These are phyloP conservation scores for Mesoclemmys tuberculata DNA, from an alignment of 2,113 vertebrate species.

Conservation along the genomic window DNA sequence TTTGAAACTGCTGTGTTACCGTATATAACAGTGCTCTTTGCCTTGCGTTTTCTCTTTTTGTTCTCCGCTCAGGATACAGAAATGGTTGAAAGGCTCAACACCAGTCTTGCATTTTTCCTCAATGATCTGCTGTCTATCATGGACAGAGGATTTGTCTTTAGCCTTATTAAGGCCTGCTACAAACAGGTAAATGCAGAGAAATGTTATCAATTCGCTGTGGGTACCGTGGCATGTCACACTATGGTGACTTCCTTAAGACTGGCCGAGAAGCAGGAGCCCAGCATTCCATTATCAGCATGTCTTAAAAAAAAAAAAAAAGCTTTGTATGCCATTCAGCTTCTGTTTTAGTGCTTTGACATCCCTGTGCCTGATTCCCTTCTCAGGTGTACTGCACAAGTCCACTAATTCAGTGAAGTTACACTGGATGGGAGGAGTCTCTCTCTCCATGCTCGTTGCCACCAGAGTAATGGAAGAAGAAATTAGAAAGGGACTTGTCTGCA, in stretches of 20 bases:
- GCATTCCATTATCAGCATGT: background rate
- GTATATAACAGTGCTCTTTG: background rate
- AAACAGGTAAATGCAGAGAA: constrained; percentile 89
- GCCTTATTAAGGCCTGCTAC: constrained; percentile 92
- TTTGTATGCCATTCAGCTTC: background rate
- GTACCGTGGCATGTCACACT: background rate
- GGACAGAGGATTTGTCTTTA: constrained; percentile 97
- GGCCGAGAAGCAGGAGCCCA: background rate
- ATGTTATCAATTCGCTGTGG: background rate
- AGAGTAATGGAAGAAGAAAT: constrained; percentile 17
- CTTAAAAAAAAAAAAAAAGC: background rate
- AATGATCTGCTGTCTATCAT: constrained; percentile 97
- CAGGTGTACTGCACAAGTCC: background rate
- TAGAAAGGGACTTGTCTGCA: background rate
- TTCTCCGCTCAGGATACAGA: constrained; percentile 88
- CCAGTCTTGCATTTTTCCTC: constrained; percentile 96
- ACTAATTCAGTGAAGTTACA: background rate
- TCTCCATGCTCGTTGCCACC: background rate
- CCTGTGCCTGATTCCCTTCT: background rate
- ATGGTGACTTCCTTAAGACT: background rate
- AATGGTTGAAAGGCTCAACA: constrained; percentile 97
- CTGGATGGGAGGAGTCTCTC: background rate
- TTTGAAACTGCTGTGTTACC: background rate
- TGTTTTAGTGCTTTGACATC: background rate
- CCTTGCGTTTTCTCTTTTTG: background rate